Evolutionary conservation across 2,888 invertebrate species (phyloP), one percentile per base, ranked within the genome.

Genomic region (Parelbella ahira): DNA sequence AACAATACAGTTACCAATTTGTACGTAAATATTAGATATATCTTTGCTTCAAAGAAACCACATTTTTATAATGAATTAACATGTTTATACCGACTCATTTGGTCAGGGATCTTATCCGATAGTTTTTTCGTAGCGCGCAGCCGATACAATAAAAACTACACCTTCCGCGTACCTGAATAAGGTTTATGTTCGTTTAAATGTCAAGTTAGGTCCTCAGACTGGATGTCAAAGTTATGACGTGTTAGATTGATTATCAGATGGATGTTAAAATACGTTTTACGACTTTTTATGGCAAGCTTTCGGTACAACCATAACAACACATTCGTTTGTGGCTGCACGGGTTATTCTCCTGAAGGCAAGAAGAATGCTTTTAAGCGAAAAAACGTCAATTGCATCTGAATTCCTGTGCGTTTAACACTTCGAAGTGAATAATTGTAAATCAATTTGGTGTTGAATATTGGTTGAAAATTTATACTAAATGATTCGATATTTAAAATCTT

Each of bases 221-320:
- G 83, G 77, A 84, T 84, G 84, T 87, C 87, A 87, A 87, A 87
- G 82, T 86, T 88, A 88, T 86, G 86, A 88, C 84, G 87, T 86
- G 87, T 88, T 88, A 86, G 88, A 88, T 88, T 88, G 88, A 88
- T 88, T 88, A 88, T 88, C 88, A 70, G 82, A 81, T 86, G 83
- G 82, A 87, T 88, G 88, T 87, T 88, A 88, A 88, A 88, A 88
- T 84, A 78, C 77, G 74, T 80, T 87, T 88, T 86, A 86, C 67
- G 80, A 79, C 77, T 79, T 81, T 84, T 86, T 81, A 84, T 75
- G 81, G 63, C 71, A 70, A 78, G 76, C 76, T 76, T 72, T 76
- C 69, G 75, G 70, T 73, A 73, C 74, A 72, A 63, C 68, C 63
- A 61, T 63, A 72, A 71, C 75, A 77, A 77, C 73, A 77, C 73